phyloP scores from a whole-genome alignment of 2,113 vertebrate genomes.

The Aix galericulata region DNA sequence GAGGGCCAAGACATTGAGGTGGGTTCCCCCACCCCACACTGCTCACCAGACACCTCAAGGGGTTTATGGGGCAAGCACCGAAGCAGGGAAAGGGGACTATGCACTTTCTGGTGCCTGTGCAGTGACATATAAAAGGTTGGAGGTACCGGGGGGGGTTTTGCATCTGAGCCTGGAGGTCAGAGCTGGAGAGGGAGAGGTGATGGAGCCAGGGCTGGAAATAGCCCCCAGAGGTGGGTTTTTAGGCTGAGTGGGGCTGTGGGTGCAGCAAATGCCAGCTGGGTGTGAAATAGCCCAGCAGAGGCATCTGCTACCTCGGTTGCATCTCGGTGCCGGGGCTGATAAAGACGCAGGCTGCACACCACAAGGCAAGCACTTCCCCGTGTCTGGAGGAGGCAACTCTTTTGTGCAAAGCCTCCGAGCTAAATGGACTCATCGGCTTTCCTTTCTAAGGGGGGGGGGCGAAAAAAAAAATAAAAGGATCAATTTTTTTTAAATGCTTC shows the following conservation, averaged over 20 bases:
- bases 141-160: not conserved
- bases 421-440: not conserved
- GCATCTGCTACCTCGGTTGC: not conserved
- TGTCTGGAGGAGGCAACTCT: not conserved
- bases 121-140: accelerated
- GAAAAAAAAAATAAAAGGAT: not conserved
- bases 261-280: conserved; percentile 12
- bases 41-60: not conserved
- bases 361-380: not conserved
- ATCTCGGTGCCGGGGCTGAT: conserved; percentile 1
- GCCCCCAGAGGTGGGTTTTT: not conserved
- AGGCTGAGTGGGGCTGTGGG: not conserved
- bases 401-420: not conserved
- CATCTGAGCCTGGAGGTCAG: not conserved
- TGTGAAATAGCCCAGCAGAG: conserved; percentile 20
- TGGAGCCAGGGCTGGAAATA: accelerated
- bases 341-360: conserved; percentile 37
- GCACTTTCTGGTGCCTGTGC: not conserved
- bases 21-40: no score
- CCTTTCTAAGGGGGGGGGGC: not conserved
- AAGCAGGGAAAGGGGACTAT: not conserved
- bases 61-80: not conserved
- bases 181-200: not conserved
- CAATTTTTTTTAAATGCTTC: not conserved
- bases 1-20: accelerated